A percentile compares a stretch with the other conserved stretches of the same genome.
Conservation (phyloP, 2,113 vertebrate species). For the Myiozetetes cayanensis region DNA sequence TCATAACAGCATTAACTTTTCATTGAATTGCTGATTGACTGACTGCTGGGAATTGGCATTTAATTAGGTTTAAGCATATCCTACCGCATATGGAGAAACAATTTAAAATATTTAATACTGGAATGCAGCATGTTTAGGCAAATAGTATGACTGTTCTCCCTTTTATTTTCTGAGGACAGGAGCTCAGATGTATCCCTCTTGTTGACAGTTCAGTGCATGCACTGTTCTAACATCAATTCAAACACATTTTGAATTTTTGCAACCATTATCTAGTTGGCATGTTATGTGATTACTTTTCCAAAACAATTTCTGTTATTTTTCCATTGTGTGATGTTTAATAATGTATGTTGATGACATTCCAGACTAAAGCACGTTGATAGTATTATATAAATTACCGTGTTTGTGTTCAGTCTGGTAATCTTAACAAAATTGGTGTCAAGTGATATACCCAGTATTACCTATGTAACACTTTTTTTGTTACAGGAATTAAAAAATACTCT, state of each 20-base stretch:
- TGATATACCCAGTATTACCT: not conserved
- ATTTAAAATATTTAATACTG: slow-evolving; percentile 16
- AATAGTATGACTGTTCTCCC: not conserved
- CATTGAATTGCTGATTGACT: not conserved
- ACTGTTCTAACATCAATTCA: not conserved
- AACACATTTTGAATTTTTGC: not conserved
- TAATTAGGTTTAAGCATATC: not conserved
- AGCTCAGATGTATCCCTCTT: not conserved
- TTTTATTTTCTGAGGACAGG: not conserved
- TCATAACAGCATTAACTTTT: not conserved
- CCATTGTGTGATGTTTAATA: not conserved
- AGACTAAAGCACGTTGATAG: not conserved
- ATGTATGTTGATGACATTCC: not conserved
- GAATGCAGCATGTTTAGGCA: slow-evolving; percentile 30
- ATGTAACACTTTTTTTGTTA: not conserved
- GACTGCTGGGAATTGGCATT: not conserved
- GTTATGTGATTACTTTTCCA: not conserved
- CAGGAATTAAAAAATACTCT: not conserved
- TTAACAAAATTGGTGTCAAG: not conserved
- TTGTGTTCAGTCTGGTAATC: not conserved
- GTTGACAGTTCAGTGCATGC: not conserved
- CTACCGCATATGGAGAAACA: not conserved
- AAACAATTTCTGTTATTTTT: slow-evolving; percentile 29
- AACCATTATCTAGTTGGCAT: not conserved
- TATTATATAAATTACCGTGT: not conserved